Conservation (phyloP, 2,113 vertebrate species). For the human region DNA sequence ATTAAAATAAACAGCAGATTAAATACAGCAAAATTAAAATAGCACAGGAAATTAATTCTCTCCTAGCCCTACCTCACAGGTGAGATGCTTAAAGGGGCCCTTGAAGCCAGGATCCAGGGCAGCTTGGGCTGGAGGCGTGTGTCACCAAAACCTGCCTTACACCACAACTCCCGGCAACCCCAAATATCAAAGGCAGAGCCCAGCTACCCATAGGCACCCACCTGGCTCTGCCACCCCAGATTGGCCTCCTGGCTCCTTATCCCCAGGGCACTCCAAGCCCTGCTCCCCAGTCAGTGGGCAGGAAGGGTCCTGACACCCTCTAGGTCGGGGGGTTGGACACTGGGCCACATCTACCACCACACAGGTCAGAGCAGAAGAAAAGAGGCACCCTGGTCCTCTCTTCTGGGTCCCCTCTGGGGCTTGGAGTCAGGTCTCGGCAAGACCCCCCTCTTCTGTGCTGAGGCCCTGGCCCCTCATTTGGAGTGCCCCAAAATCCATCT, state of each 20-base stretch:
- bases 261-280: background rate
- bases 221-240: background rate
- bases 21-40: constrained; percentile 91
- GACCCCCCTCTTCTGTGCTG: background rate
- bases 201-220: background rate
- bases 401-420: background rate
- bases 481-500: background rate
- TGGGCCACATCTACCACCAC: background rate
- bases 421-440: background rate
- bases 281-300: background rate
- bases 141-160: background rate
- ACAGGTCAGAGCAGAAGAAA: background rate
- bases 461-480: background rate
- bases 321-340: background rate
- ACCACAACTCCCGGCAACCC: background rate
- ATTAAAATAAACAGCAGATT: constrained; percentile 91
- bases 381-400: background rate
- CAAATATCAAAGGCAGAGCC: background rate
- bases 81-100: constrained; percentile 84
- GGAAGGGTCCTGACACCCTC: background rate
- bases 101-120: constrained; percentile 77
- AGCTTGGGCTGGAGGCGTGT: background rate
- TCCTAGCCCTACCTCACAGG: constrained; percentile 86
- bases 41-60: constrained; percentile 90
- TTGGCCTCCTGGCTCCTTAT: background rate